Percentiles rank a stretch among this genome's conserved stretches.
Conservation (phyloP, 1,140 invertebrate genomes). For the Plectrocnemia conspersa region DNA sequence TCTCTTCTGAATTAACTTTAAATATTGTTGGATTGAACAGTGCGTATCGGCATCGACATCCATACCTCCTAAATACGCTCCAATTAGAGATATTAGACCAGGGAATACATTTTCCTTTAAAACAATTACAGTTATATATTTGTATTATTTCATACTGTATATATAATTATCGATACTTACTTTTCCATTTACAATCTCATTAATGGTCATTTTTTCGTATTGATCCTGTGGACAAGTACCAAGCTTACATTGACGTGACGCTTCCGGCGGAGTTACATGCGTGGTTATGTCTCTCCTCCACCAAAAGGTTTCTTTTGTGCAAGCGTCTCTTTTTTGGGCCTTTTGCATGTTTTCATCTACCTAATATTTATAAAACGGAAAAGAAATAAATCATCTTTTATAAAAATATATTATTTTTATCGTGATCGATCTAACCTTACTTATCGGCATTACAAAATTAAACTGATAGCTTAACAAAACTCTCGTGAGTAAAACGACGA, state of each 20-base stretch:
- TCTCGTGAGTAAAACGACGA: conserved; percentile 92
- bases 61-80: conserved; percentile 87
- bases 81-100: conserved; percentile 90
- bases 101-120: conserved; percentile 78
- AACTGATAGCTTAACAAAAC: conserved; percentile 95
- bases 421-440: conserved; percentile 67
- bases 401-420: too few species aligned
- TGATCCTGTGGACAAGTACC: conserved; percentile 42
- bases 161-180: conserved; percentile 47
- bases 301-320: conserved; percentile 81
- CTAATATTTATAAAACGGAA: conserved; percentile 42
- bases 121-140: conserved; percentile 6
- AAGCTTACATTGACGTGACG: conserved; percentile 38
- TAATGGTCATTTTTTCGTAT: conserved; percentile 75
- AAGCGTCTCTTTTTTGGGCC: conserved; percentile 87
- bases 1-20: conserved; percentile 87
- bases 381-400: conserved; percentile 10
- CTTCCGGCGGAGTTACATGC: conserved; percentile 43
- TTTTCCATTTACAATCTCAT: conserved; percentile 98
- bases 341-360: conserved; percentile 97
- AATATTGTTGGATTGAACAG: conserved; percentile 95
- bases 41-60: conserved; percentile 95
- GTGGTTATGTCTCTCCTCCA: conserved; percentile 78
- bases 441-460: conserved; percentile 96
- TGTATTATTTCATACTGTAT: background rate